Conservation (phyloP, 1,140 invertebrate species). For the Proctacanthus coquilletti region DNA sequence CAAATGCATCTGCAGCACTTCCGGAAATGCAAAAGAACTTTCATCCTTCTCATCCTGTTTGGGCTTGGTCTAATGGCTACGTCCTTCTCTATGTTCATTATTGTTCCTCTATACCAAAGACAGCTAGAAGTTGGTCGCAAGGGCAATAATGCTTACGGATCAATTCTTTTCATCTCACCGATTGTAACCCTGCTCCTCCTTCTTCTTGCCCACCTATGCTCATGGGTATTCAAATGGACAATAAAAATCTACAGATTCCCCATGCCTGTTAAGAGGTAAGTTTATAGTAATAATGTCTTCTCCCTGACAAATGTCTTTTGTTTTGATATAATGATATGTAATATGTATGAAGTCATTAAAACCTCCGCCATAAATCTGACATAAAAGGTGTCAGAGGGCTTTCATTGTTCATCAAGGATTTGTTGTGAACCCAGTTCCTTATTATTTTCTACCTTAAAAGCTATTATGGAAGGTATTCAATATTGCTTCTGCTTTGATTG, state of each 20-base stretch:
- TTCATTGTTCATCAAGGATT: too few species aligned
- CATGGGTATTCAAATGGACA: constrained; percentile 1
- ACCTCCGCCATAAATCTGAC: too few species aligned
- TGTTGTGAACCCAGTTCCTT: too few species aligned
- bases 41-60: background rate
- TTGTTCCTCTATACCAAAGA: background rate
- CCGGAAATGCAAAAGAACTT: background rate
- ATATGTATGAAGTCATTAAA: too few species aligned
- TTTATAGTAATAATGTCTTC: too few species aligned
- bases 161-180: background rate
- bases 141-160: background rate
- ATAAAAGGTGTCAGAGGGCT: too few species aligned
- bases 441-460: too few species aligned
- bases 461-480: too few species aligned
- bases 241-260: constrained; percentile 1
- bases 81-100: background rate
- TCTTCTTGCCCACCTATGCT: background rate
- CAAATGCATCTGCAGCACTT: background rate
- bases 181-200: background rate
- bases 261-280: constrained; percentile 1
- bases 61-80: background rate
- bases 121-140: background rate
- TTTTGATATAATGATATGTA: too few species aligned
- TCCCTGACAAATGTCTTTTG: too few species aligned
- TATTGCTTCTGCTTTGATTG: too few species aligned